Conservation (phyloP, 2,888 invertebrate genomes). For the Hyposoter dolosus region DNA sequence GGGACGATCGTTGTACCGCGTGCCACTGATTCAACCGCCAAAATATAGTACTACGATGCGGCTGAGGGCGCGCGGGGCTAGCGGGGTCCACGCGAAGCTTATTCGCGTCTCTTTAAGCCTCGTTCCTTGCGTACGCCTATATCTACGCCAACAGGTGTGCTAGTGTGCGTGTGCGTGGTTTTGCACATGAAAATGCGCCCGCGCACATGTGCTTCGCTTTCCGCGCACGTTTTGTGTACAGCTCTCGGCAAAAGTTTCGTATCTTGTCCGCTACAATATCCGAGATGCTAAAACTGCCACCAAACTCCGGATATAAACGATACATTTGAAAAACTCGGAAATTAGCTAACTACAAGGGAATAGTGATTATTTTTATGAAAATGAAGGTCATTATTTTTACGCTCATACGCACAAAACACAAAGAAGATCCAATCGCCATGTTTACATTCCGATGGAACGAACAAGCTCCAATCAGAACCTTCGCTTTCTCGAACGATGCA, state of each 20-base stretch:
- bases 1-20: constrained; percentile 77
- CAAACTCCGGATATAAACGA: background rate
- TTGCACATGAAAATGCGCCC: constrained; percentile 35
- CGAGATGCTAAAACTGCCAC: too few species aligned
- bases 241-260: constrained; percentile 7
- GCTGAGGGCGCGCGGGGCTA: constrained; percentile 34
- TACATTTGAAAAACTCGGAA: background rate
- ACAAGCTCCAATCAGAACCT: background rate
- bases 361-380: background rate
- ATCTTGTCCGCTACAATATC: background rate
- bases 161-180: constrained; percentile 7
- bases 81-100: constrained; percentile 34
- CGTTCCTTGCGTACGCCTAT: background rate
- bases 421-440: background rate
- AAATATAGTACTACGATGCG: constrained; percentile 76
- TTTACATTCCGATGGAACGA: background rate
- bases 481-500: background rate
- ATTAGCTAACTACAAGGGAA: background rate
- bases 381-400: background rate
- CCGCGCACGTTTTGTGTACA: constrained; percentile 33
- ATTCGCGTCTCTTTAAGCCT: constrained; percentile 37
- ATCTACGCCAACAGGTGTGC: background rate
- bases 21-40: constrained; percentile 84
- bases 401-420: too few species aligned
- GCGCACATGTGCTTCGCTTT: constrained; percentile 47